Base-by-base conservation (phyloP, 2,113 vertebrate genomes). In the Laticauda laticaudata region DNA sequence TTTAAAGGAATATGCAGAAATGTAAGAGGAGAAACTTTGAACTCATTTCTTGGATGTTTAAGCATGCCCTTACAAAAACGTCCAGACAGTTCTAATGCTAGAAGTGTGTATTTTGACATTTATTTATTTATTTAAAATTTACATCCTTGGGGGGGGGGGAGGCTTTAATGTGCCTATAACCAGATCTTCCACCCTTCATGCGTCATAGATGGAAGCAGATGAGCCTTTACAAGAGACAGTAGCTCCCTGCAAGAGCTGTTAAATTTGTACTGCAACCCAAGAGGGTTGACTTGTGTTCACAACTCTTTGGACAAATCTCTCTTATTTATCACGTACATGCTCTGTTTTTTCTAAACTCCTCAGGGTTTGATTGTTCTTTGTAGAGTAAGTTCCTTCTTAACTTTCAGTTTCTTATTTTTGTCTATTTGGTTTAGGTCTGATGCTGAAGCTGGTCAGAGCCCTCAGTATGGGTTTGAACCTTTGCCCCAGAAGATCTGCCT, bases 401-500 rank as follows among this genome's bases (percentile, higher is more conserved):
- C 64, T 43, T 81, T 43, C 34, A 1, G 24, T 75, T 0, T 51
- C 2, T 0, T 0, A 3, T 45, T 23, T 89, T 85, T 48, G 18
- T 48, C 3, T 96, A 94, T 56, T 89, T 91, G 96, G 94, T 96
- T 91, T 97, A 98, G 98, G 95, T 91, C 97, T 11, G 98, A 98
- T 93, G 87, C 96, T 5, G 98, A 98, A 94, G 87, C 94, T 93
- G 97, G 96, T 95, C 97, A 98, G 88, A 96, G 96, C 57, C 96
- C 98, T 53, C 98, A 97, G 3, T 98, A 97, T 51, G 91, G 95
- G 93, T 98, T 96, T 29, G 99, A 99, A 2, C 97, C 99, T 0
- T 97, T 98, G 39, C 98, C 98, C 88, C 99, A 99, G 97, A 99
- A 99, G 96, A 97, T 98, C 88, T 99, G 99, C 93, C 97, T 99